A percentile compares a stretch with the other conserved stretches of the same genome.
These are phyloP conservation scores for Drosophila trichaetosa DNA, from an alignment of 2,888 invertebrate genomes.

Conservation along the genomic window DNA sequence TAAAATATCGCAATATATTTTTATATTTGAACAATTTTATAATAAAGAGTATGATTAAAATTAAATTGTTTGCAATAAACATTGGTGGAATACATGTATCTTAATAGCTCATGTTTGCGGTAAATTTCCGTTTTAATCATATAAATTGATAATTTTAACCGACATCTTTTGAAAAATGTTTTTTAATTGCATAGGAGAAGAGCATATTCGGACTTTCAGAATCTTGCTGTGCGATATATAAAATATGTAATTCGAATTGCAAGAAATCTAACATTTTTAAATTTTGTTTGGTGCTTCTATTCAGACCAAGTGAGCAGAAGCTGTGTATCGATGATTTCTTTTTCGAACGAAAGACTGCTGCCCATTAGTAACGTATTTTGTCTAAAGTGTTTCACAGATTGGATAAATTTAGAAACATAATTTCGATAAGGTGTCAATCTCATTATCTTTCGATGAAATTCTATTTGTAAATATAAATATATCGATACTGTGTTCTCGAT, in stretches of 20 bases:
- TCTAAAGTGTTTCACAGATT: neutral
- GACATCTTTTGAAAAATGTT: neutral
- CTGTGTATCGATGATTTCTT: neutral
- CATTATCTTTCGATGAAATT: neutral
- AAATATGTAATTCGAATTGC: neutral
- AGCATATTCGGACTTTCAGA: neutral
- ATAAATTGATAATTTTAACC: neutral
- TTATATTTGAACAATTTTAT: neutral
- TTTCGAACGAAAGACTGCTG: neutral
- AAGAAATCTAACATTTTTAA: neutral
- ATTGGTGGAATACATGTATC: neutral
- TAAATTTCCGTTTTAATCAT: neutral
- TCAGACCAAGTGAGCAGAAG: neutral
- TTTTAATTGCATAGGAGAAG: neutral
- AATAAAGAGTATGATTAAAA: neutral
- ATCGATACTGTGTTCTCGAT: constrained; percentile 29
- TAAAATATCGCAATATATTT: neutral
- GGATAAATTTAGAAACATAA: neutral
- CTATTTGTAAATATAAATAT: neutral
- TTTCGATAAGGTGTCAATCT: neutral
- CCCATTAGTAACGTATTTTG: neutral
- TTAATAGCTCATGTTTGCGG: neutral
- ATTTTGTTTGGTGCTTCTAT: neutral
- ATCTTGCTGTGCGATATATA: neutral
- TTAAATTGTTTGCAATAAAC: neutral